Conservation (phyloP, 23 tunicate species). For the Ascidia mentula region DNA sequence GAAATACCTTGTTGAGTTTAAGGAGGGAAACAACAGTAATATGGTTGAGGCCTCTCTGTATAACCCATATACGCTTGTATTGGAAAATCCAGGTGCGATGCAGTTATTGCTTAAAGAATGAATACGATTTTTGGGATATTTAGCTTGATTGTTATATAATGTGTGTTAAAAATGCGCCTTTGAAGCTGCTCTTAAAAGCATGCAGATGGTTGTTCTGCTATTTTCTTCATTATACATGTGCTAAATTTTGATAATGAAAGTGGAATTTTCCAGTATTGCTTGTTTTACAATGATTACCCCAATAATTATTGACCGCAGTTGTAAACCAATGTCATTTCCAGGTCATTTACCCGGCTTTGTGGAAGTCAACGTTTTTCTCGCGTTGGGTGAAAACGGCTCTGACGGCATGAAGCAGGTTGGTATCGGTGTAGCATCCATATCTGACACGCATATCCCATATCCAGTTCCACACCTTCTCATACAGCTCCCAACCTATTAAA, state of each 20-base stretch:
- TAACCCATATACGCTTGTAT: constrained; percentile 67
- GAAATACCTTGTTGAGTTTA: constrained; percentile 41
- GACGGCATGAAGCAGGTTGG: constrained; percentile 4
- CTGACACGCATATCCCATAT: too few relatives aligned
- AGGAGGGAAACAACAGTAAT: neutral
- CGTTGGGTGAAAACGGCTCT: neutral
- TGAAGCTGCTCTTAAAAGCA: neutral
- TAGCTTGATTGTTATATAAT: neutral
- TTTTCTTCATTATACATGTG: neutral
- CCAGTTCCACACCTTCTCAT: too few relatives aligned
- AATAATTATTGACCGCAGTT: too few relatives aligned
- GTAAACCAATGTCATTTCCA: neutral
- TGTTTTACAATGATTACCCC: too few relatives aligned
- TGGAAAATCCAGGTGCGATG: constrained; percentile 70
- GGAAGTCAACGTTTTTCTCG: neutral
- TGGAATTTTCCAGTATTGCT: neutral
- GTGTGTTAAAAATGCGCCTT: neutral
- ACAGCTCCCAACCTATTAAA: too few relatives aligned
- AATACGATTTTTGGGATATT: neutral
- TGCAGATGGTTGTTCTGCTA: neutral
- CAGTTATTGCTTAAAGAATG: too few relatives aligned
- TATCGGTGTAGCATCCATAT: too few relatives aligned
- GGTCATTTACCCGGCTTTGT: constrained; percentile 23
- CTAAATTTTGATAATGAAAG: neutral
- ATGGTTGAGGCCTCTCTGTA: constrained; percentile 48